phyloP scores from a whole-genome alignment of 2,113 vertebrate species.

The Mesitornis unicolor region DNA sequence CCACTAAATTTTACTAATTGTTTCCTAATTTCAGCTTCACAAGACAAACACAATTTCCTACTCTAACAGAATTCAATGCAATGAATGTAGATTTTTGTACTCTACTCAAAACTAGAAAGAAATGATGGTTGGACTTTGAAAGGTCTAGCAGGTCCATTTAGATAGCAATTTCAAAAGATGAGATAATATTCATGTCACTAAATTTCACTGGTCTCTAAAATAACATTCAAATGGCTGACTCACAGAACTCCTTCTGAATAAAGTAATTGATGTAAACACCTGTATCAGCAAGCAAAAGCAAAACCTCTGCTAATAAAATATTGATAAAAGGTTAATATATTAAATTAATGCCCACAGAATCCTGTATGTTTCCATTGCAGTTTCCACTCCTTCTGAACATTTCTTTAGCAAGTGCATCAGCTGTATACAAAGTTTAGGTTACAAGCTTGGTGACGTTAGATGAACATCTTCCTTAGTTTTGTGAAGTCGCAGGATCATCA shows the following conservation, averaged over 20 bases:
- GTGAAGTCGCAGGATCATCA: background rate
- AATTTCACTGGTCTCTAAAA: background rate
- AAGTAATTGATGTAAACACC: background rate
- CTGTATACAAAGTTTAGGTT: background rate
- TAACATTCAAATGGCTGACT: background rate
- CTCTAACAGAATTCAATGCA: background rate
- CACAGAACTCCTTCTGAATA: background rate
- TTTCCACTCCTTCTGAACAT: background rate
- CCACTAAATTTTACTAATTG: background rate
- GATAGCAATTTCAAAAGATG: background rate
- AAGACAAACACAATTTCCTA: background rate
- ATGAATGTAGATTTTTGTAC: background rate
- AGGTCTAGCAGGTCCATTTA: background rate
- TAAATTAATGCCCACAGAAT: background rate
- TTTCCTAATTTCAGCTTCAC: background rate
- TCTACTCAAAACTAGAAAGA: background rate
- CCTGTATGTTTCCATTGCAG: background rate
- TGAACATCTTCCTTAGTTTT: background rate
- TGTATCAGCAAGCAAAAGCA: background rate
- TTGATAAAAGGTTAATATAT: background rate
- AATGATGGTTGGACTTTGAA: background rate
- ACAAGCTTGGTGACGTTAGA: background rate
- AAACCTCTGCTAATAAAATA: background rate
- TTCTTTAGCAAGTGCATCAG: background rate
- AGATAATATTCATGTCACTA: background rate